phyloP scores from a whole-genome alignment of 2,797 vertebrate genomes.

The Notolabrus celidotus region DNA sequence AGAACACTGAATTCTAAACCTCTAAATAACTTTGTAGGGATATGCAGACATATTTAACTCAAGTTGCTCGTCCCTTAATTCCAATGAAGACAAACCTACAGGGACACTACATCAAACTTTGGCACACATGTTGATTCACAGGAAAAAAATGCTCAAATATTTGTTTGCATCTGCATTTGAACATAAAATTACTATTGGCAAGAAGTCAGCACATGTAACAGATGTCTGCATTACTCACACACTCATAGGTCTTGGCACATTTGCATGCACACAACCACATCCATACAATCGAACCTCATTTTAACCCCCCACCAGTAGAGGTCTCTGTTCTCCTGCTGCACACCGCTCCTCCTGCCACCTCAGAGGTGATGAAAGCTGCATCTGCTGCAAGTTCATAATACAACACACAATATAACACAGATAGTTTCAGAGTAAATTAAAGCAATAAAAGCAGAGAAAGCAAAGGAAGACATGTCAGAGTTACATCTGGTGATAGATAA shows the following conservation, averaged over 20 bases:
- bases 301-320: slow-evolving; percentile 69
- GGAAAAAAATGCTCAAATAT: too few species aligned
- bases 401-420: not conserved
- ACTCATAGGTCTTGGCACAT: not conserved
- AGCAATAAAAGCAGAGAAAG: not conserved
- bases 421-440: not conserved
- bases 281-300: not conserved
- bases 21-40: too few species aligned
- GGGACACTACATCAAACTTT: too few species aligned
- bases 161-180: too few species aligned
- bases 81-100: too few species aligned
- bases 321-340: slow-evolving; percentile 66
- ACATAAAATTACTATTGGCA: too few species aligned
- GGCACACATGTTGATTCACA: too few species aligned
- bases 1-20: too few species aligned
- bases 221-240: not conserved
- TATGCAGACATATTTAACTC: too few species aligned
- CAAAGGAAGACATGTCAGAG: too few species aligned
- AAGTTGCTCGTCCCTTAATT: too few species aligned
- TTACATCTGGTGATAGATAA: too few species aligned
- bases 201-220: not conserved
- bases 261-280: not conserved
- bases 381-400: slow-evolving; percentile 7
- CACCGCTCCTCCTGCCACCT: slow-evolving; percentile 35
- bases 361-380: not conserved